Conservation (phyloP, 1,140 invertebrate species). For the Bombus confusus region DNA sequence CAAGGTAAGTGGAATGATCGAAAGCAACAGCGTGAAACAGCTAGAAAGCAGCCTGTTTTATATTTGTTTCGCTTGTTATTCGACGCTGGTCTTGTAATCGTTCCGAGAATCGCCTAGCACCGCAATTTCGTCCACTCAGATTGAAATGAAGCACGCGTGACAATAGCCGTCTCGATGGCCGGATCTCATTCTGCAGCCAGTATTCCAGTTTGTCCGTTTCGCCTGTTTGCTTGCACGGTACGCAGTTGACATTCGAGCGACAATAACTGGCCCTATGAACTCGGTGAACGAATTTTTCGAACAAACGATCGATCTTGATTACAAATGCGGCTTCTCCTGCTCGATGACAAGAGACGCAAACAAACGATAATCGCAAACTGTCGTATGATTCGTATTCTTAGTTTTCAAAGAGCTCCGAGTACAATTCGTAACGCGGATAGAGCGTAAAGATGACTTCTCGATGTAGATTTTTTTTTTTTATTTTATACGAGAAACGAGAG, state of each 20-base stretch:
- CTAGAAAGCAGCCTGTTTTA: neutral
- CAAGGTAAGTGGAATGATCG: conserved; percentile 32
- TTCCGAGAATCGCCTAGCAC: neutral
- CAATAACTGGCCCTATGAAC: conserved; percentile 6
- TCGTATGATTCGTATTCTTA: neutral
- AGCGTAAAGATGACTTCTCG: neutral
- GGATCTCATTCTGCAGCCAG: conserved; percentile 34
- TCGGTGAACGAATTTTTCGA: conserved; percentile 16
- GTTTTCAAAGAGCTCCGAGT: neutral
- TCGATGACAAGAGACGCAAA: neutral
- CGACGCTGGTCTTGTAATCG: neutral
- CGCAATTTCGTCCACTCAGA: conserved; percentile 4
- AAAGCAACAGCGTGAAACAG: neutral
- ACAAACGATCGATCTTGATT: neutral
- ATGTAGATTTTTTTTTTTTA: neutral
- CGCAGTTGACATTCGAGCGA: conserved; percentile 15
- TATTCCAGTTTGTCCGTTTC: neutral
- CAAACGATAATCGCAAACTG: neutral
- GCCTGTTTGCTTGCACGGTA: neutral
- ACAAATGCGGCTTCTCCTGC: neutral
- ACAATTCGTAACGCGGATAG: neutral
- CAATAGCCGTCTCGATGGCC: conserved; percentile 44
- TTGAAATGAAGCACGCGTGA: conserved; percentile 26
- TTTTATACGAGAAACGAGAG: neutral
- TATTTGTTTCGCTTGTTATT: neutral